Conservation (phyloP, 2,888 invertebrate genomes). For the Nymphalis polychloros region DNA sequence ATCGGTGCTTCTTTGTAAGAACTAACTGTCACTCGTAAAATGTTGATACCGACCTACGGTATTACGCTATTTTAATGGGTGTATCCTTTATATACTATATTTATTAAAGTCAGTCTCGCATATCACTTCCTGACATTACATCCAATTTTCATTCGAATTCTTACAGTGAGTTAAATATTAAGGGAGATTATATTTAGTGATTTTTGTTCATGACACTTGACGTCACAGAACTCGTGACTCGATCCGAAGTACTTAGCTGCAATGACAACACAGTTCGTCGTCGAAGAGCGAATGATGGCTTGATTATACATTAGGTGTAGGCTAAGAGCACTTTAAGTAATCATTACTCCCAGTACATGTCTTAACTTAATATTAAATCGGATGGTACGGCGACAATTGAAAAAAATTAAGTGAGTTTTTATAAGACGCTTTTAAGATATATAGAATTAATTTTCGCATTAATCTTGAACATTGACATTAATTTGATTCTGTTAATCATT, state of each 20-base stretch:
- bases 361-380: background rate
- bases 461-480: background rate
- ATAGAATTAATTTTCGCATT: background rate
- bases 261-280: background rate
- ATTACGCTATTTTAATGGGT: no score
- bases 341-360: constrained; percentile 11
- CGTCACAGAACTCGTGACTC: constrained; percentile 19
- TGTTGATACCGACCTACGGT: no score
- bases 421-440: background rate
- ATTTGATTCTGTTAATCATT: background rate
- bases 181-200: no score
- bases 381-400: background rate
- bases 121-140: no score
- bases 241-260: constrained; percentile 11
- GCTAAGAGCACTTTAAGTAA: constrained; percentile 21
- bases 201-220: no score
- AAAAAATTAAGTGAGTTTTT: constrained; percentile 5
- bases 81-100: no score
- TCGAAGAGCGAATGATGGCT: constrained; percentile 23
- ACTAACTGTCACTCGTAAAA: no score
- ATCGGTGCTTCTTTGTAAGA: no score
- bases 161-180: no score
- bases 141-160: no score
- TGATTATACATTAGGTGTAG: constrained; percentile 33
- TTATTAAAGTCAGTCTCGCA: no score